Base-by-base conservation (phyloP, 2,888 invertebrate species). In the Drosophila robusta region DNA sequence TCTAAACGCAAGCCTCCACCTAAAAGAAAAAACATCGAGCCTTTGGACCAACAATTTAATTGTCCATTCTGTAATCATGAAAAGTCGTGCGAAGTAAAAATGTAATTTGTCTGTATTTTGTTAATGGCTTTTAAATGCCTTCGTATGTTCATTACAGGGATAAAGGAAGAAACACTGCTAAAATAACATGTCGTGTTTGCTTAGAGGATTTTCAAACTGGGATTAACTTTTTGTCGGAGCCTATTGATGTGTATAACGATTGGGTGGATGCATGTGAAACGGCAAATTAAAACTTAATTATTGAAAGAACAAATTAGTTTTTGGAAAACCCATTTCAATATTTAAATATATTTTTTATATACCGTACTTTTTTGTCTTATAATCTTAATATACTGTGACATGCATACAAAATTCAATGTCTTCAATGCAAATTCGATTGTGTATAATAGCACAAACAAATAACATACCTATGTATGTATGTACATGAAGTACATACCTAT, bases 51-150 rank as follows among this genome's bases (percentile, higher is more conserved):
- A 62, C 97, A 98, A 91, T 99, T 99, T 92, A 99, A 99, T 91
- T 99, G 99, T 90, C 99, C 99, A 11, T 99, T 99, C 93, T 99
- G 99, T 92, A 99, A 99, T 93, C 99, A 99, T 91, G 99, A 99
- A 93, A 98, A 98, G 90, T 98, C 98, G 0, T 99, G 99, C 92
- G 99, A 99, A 94, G 99, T 99, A 18, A 98, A 99, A 95, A 97
- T 99, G 99, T 98, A 93, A 94, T 95, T 94, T 63, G 46, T 49
- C 22, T 3, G 4, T 12, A 22, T 34, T 22, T 14, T 49, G 16
- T 18, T 4, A 32, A 16, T 18, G 18, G 7, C 18, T 12, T 11
- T 44, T 18, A 36, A 45, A 49, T 54, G 0, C 12, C 8, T 4
- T 14, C 6, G 24, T 45, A n/a, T 8, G 0, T 3, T 9, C 4